phyloP scores from a whole-genome alignment of 2,888 invertebrate genomes.

The Liodrosophila aerea region DNA sequence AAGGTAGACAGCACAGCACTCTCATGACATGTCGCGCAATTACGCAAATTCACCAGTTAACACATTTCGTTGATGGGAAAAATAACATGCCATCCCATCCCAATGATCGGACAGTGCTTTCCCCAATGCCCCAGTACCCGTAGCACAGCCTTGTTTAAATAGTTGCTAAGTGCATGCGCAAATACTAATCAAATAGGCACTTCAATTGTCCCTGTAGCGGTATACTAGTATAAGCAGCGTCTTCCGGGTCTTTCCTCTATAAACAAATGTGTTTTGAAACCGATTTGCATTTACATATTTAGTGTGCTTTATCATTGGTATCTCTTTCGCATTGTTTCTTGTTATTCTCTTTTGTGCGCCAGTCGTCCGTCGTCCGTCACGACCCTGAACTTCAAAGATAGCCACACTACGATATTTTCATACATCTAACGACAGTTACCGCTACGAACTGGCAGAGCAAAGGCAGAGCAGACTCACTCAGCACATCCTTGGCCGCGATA shows the following conservation, averaged over 20 bases:
- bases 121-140: conserved; percentile 21
- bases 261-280: conserved; percentile 45
- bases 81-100: conserved; percentile 17
- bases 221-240: not conserved
- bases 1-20: conserved; percentile 27
- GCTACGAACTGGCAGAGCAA: conserved; percentile 29
- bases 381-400: conserved; percentile 64
- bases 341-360: conserved; percentile 52
- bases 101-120: conserved; percentile 44
- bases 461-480: conserved; percentile 7
- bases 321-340: conserved; percentile 32
- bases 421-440: conserved; percentile 29
- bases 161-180: conserved; percentile 37
- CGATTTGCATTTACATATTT: conserved; percentile 57
- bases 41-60: conserved; percentile 59
- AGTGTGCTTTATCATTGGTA: conserved; percentile 36
- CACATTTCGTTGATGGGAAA: conserved; percentile 60
- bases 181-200: conserved; percentile 45
- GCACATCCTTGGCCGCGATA: conserved; percentile 63
- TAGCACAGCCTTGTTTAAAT: not conserved
- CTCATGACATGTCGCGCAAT: conserved; percentile 45
- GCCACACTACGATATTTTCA: conserved; percentile 13
- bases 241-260: conserved; percentile 62
- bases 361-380: not conserved
- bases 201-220: conserved; percentile 34